These are phyloP conservation scores for Thunnus maccoyii DNA, from an alignment of 2,113 vertebrate species.

Conservation along the genomic window DNA sequence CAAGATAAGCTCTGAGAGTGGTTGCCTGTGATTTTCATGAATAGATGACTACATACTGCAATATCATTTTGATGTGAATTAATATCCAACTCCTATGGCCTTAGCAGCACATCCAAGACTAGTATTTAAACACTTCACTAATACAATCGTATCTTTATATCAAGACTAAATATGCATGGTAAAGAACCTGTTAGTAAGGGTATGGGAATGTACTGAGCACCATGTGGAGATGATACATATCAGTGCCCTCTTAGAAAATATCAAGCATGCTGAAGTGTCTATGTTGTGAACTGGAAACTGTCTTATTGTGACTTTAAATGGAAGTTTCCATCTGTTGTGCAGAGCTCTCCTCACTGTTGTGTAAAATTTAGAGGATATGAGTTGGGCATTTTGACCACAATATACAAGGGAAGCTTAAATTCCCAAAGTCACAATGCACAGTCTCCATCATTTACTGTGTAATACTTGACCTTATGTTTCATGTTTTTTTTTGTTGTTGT, in stretches of 20 bases:
- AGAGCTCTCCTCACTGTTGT: not conserved
- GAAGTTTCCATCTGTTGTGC: conserved; percentile 9
- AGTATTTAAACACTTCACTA: conserved; percentile 1
- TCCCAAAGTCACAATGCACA: conserved; percentile 4
- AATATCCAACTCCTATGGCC: conserved; percentile 44
- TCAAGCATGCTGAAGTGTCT: conserved; percentile 49
- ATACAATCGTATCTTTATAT: conserved; percentile 20
- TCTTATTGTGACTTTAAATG: conserved; percentile 25
- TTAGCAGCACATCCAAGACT: conserved; percentile 33
- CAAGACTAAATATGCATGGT: conserved; percentile 53
- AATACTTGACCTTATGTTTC: conserved; percentile 5
- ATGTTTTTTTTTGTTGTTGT: not conserved
- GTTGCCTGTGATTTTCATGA: conserved; percentile 33
- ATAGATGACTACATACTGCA: not conserved
- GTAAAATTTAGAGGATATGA: not conserved
- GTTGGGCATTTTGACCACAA: not conserved
- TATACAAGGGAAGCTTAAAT: not conserved
- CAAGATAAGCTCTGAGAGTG: not conserved
- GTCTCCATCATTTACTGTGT: not conserved
- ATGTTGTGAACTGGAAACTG: conserved; percentile 23
- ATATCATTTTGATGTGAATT: conserved; percentile 29
- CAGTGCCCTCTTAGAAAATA: conserved; percentile 16
- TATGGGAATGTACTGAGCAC: conserved; percentile 25
- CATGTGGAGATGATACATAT: conserved; percentile 11
- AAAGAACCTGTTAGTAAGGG: conserved; percentile 14